Conservation (phyloP, 2,888 invertebrate genomes). For the Scaptomyza tumidula region DNA sequence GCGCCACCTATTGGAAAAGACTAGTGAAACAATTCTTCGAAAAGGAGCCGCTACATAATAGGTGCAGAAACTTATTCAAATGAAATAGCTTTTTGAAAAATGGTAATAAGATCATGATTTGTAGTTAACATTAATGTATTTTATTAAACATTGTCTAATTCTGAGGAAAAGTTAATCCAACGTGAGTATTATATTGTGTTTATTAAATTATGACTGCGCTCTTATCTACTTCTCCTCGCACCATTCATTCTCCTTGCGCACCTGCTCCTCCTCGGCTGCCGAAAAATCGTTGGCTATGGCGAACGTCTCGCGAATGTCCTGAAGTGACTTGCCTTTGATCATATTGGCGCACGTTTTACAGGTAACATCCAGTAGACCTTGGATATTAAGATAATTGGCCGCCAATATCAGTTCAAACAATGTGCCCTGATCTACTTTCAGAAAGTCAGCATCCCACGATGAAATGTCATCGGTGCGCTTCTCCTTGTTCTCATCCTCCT, state of each 20-base stretch:
- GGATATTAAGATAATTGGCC: slow-evolving; percentile 98
- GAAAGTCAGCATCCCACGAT: slow-evolving; percentile 99
- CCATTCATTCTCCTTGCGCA: slow-evolving; percentile 98
- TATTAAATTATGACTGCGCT: not conserved
- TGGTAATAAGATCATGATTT: too few species aligned
- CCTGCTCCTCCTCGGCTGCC: slow-evolving; percentile 98
- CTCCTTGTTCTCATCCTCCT: slow-evolving; percentile 98
- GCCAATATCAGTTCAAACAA: slow-evolving; percentile 98
- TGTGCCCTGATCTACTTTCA: slow-evolving; percentile 99
- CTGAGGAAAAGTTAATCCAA: not conserved
- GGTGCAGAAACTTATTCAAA: too few species aligned
- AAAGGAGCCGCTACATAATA: not conserved
- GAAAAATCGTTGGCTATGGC: slow-evolving; percentile 98
- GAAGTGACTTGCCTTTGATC: slow-evolving; percentile 99
- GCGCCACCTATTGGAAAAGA: slow-evolving; percentile 31
- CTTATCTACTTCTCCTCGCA: slow-evolving; percentile 80
- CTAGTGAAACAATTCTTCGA: not conserved
- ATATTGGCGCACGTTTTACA: slow-evolving; percentile 99
- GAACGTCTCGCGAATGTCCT: slow-evolving; percentile 98
- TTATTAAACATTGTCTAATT: not conserved
- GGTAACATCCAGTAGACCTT: slow-evolving; percentile 97
- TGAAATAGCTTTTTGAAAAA: too few species aligned
- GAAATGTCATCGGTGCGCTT: slow-evolving; percentile 99
- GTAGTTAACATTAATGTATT: not conserved
- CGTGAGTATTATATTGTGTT: not conserved